Base-by-base conservation (phyloP, 2,888 invertebrate species). In the Cremastinae sp. region DNA sequence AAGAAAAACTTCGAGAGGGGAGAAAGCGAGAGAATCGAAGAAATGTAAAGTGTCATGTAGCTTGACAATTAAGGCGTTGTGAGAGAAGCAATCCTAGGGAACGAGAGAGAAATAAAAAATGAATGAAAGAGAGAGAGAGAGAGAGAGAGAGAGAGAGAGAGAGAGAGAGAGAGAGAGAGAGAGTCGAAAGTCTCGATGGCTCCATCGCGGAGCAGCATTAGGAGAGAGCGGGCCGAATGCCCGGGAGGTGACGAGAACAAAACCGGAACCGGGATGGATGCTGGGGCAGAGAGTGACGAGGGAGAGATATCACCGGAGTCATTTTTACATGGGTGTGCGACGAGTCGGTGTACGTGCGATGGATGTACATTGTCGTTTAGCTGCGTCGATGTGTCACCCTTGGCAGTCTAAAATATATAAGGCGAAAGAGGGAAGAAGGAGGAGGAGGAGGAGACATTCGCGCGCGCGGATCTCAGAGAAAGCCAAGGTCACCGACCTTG, bases 401-500 rank as follows among this genome's bases (percentile, higher is more conserved):
- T 53, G 65, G 53, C 59, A 53, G 65, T 28, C 5, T 61, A 45
- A 49, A 34, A 72, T 62, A 76, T 74, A 74, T 76, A 74, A 74
- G 74, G 76, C 74, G 72, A 78, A 70, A 74, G 75, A 79, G 78
- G 74, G 70, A 75, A 78, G 62, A 66, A n/a, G n/a, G n/a, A n/a
- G 41, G 78, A 78, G 72, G 69, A 68, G 76, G 49, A 58, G 68
- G 53, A 54, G 38, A 75, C 36, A 65, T 64, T 62, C 20, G 43
- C 72, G 54, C n/a, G 38, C 34, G 51, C 58, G 70, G 69, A 64
- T 47, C 70, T 72, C 51, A 68, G 78, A 79, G 79, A 79, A 79
- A 79, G 79, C 75, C 78, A 78, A 79, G 78, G 71, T 79, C 66
- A 69, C 49, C 75, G 78, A 79, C 77, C 79, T 73, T 76, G 72